Evolutionary conservation across 2,888 invertebrate species (phyloP).

Genomic region (Amphipoea lucens): DNA sequence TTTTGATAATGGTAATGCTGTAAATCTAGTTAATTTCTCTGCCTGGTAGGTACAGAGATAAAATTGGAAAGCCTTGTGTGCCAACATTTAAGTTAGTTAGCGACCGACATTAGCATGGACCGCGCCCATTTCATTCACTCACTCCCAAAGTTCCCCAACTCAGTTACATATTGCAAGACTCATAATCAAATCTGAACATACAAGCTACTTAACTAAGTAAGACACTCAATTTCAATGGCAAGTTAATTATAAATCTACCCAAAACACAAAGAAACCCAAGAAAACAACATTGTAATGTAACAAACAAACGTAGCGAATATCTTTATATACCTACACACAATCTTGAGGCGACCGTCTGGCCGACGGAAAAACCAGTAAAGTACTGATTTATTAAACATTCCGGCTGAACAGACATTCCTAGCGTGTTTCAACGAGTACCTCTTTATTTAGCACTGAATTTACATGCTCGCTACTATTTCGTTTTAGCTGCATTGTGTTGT

Average conservation of each 20-base stretch:
- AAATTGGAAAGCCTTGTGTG: neutral
- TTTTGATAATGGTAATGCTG: neutral
- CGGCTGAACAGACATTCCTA: slow-evolving; percentile 71
- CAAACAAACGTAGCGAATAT: slow-evolving; percentile 56
- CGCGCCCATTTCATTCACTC: neutral
- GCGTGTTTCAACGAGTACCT: slow-evolving; percentile 70
- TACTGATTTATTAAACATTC: slow-evolving; percentile 80
- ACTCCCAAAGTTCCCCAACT: neutral
- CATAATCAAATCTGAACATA: neutral
- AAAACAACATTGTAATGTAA: slow-evolving; percentile 46
- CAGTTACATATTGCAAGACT: neutral
- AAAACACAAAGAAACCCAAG: neutral
- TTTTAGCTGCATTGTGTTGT: slow-evolving; percentile 46
- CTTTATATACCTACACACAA: slow-evolving; percentile 55
- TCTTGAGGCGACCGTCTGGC: slow-evolving; percentile 53
- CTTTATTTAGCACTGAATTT: slow-evolving; percentile 76
- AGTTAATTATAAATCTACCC: slow-evolving; percentile 33
- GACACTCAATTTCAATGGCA: neutral
- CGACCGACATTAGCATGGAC: neutral
- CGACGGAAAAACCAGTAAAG: slow-evolving; percentile 75
- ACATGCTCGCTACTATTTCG: slow-evolving; percentile 50
- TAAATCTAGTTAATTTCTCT: neutral
- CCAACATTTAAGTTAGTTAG: neutral
- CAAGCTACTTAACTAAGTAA: neutral
- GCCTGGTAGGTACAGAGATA: neutral